Conservation (phyloP, 1,140 invertebrate species). For the Riptortus pedestris region DNA sequence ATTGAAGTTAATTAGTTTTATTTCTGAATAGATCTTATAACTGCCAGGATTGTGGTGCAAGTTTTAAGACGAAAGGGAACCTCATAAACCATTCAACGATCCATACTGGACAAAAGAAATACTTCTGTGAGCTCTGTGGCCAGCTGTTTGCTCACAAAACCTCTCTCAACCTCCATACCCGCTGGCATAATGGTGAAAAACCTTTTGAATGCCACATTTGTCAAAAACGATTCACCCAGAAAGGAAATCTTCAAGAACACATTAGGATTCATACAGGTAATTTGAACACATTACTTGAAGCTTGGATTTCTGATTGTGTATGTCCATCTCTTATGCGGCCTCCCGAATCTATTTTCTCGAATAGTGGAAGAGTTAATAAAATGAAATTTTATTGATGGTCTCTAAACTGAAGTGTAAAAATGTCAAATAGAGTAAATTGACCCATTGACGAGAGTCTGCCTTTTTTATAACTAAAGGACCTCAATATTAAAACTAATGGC, state of each 20-base stretch:
- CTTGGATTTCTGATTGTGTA: not conserved
- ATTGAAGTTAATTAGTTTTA: no score
- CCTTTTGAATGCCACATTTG: conserved; percentile 62
- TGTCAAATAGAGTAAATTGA: no score
- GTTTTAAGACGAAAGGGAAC: conserved; percentile 61
- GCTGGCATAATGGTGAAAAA: conserved; percentile 46
- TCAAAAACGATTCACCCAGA: conserved; percentile 52
- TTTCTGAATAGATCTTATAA: conserved; percentile 33
- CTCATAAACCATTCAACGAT: conserved; percentile 55
- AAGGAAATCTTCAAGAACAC: conserved; percentile 46
- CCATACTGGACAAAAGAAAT: conserved; percentile 60
- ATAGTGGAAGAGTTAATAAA: no score
- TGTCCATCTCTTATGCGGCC: no score
- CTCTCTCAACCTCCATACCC: conserved; percentile 51
- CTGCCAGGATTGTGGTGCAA: conserved; percentile 43
- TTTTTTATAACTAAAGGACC: no score
- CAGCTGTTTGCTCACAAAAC: conserved; percentile 64
- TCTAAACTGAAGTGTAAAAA: no score
- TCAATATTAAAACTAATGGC: no score
- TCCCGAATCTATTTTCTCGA: no score
- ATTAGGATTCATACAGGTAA: conserved; percentile 31
- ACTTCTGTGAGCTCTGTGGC: conserved; percentile 61
- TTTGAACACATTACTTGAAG: not conserved
- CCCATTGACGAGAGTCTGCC: no score
- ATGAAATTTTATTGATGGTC: no score